A percentile compares a stretch with the other conserved stretches of the same genome.
These are phyloP conservation scores for Lerema accius DNA, from an alignment of 1,140 invertebrate species.

Conservation along the genomic window DNA sequence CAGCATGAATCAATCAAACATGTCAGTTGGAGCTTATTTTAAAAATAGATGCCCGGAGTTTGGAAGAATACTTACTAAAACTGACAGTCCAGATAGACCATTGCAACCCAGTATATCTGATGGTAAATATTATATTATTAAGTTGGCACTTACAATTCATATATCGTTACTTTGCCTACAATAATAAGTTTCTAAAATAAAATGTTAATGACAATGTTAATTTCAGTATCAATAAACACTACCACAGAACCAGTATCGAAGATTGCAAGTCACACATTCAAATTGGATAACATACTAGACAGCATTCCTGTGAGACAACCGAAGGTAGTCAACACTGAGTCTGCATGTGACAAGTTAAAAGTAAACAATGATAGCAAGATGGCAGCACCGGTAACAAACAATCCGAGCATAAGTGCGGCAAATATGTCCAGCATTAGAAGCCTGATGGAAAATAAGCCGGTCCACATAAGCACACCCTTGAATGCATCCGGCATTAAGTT, in stretches of 20 bases:
- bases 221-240: constrained; percentile 51
- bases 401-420: constrained; percentile 4
- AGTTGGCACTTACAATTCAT: too few relatives aligned
- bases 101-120: constrained; percentile 59
- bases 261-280: constrained; percentile 43
- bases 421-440: constrained; percentile 1
- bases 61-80: constrained; percentile 54
- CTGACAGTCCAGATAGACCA: constrained; percentile 61
- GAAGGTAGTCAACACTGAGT: constrained; percentile 39
- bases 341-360: constrained; percentile 31
- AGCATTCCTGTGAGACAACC: constrained; percentile 65
- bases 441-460: background rate
- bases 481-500: constrained; percentile 1
- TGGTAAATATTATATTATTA: constrained; percentile 45
- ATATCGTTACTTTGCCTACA: constrained; percentile 13
- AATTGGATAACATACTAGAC: constrained; percentile 63
- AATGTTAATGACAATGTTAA: too few relatives aligned
- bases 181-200: too few relatives aligned
- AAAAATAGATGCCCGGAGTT: constrained; percentile 66
- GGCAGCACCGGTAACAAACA: constrained; percentile 21
- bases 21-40: constrained; percentile 70
- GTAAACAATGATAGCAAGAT: constrained; percentile 30
- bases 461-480: background rate
- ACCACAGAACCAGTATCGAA: constrained; percentile 26
- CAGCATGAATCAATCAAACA: constrained; percentile 58